phyloP scores from a whole-genome alignment of 2,113 vertebrate species.

The Coregonus clupeaformis region DNA sequence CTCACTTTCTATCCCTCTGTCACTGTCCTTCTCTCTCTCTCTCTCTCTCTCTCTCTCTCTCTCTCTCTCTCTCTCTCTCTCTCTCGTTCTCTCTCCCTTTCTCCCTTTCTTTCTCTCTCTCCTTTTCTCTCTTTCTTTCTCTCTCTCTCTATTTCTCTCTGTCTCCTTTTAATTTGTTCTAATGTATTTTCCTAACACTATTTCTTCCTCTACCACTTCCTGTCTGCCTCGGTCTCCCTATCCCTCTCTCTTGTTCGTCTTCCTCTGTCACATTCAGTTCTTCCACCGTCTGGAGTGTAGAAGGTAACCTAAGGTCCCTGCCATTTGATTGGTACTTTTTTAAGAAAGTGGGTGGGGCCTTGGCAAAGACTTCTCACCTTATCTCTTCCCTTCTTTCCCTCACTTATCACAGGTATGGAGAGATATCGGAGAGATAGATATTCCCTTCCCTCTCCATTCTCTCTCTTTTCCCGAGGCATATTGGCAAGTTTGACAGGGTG shows the following conservation, averaged over 20 bases:
- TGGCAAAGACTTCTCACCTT: slow-evolving; percentile 62
- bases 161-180: too few species aligned
- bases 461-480: slow-evolving; percentile 7
- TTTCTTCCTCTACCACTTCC: slow-evolving; percentile 1
- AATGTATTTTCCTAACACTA: too few species aligned
- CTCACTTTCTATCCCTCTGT: slow-evolving; percentile 31
- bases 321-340: slow-evolving; percentile 62
- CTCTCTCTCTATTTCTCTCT: neutral
- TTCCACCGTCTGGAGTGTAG: slow-evolving; percentile 32
- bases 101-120: neutral
- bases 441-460: neutral
- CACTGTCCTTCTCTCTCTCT: neutral
- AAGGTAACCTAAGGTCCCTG: slow-evolving; percentile 50
- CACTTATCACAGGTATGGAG: slow-evolving; percentile 67
- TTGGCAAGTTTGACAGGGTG: neutral
- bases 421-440: slow-evolving; percentile 44
- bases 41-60: slow-evolving; percentile 11
- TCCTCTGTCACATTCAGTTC: slow-evolving; percentile 1
- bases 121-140: slow-evolving; percentile 11
- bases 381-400: slow-evolving; percentile 28
- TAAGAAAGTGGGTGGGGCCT: slow-evolving; percentile 56
- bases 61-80: neutral
- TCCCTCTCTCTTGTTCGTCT: neutral
- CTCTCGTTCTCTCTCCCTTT: neutral
- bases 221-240: neutral